A percentile compares a stretch with the other conserved stretches of the same genome.
These are phyloP conservation scores for Platygyra sinensis DNA, from an alignment of 64 coral and sea anemone species.

Conservation along the genomic window DNA sequence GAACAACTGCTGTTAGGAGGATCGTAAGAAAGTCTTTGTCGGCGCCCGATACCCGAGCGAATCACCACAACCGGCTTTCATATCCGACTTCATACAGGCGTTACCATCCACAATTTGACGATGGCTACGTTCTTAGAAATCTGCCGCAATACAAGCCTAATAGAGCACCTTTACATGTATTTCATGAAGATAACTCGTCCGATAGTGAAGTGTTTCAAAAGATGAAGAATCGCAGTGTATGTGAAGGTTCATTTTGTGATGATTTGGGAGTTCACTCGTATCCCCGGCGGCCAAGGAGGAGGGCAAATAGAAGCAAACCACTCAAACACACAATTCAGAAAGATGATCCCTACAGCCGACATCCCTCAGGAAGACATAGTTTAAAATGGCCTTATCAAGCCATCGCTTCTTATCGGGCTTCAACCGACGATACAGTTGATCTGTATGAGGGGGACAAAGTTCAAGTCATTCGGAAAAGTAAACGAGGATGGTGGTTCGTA, in stretches of 20 bases:
- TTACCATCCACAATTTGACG: not conserved
- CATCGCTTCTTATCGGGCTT: not conserved
- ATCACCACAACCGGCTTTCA: not conserved
- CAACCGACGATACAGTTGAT: not conserved
- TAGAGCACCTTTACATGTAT: not conserved
- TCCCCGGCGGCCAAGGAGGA: not conserved
- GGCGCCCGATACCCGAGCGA: not conserved
- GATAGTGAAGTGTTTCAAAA: not conserved
- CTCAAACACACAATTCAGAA: not conserved
- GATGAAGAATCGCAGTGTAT: not conserved
- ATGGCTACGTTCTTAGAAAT: not conserved
- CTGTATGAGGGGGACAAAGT: conserved; percentile 1
- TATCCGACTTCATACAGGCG: not conserved
- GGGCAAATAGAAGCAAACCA: not conserved
- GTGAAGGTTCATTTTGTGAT: not conserved
- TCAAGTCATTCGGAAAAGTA: conserved; percentile 11
- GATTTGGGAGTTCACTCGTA: not conserved
- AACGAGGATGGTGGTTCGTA: conserved; percentile 12
- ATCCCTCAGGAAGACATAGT: not conserved
- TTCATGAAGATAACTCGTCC: not conserved
- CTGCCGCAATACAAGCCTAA: not conserved
- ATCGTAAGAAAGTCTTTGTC: not conserved
- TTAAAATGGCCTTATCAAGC: not conserved
- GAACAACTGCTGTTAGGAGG: not conserved
- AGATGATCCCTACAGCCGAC: not conserved